A percentile compares a stretch with the other conserved stretches of the same genome.
Evolutionary conservation across 2,888 invertebrate species (phyloP).

Genomic region (Metacarcinus magister): DNA sequence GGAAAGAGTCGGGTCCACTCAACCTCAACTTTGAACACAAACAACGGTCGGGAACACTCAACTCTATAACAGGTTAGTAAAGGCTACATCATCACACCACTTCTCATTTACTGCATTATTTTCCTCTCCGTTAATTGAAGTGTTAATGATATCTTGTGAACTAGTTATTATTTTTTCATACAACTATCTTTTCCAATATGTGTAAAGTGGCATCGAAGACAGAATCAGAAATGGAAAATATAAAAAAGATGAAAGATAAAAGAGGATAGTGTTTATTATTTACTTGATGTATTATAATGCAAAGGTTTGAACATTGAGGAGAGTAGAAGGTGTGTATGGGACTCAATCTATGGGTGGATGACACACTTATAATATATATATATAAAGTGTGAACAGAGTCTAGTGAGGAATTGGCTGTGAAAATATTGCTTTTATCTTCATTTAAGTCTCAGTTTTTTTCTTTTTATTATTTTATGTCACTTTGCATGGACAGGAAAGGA

Average conservation of each 20-base stretch:
- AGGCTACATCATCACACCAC: not conserved
- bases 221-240: not conserved
- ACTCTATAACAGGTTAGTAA: constrained; percentile 90
- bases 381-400: too few species aligned
- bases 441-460: not conserved
- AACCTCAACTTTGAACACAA: constrained; percentile 90
- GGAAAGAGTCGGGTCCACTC: constrained; percentile 93
- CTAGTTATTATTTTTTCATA: not conserved
- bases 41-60: constrained; percentile 88
- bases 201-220: not conserved
- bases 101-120: not conserved
- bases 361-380: too few species aligned
- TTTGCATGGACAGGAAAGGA: not conserved
- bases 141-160: not conserved
- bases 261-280: not conserved
- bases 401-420: not conserved
- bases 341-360: too few species aligned
- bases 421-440: not conserved
- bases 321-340: too few species aligned
- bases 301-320: too few species aligned
- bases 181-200: not conserved
- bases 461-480: not conserved
- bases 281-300: too few species aligned
- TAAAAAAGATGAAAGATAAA: not conserved
- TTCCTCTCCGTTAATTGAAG: not conserved